Evolutionary conservation across 1,140 invertebrate species (phyloP), one percentile per base, ranked within the genome.

Genomic region (Lepidurus apus): DNA sequence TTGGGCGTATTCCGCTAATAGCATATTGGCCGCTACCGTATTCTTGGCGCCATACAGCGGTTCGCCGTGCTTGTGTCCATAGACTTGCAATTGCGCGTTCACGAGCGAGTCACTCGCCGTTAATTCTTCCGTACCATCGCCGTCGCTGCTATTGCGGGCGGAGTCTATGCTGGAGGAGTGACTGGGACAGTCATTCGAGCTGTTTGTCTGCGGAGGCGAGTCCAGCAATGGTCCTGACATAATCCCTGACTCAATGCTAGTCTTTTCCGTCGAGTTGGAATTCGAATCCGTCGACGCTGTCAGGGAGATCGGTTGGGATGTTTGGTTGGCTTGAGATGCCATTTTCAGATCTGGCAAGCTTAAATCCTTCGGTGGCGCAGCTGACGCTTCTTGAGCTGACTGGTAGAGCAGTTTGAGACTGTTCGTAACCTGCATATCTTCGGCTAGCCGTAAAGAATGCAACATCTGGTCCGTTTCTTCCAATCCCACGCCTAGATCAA

Each of bases 401-500:
- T 74, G 78, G 43, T 75, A 79, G n/a, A 79, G 42, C 0, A 79
- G 24, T 6, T 74, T 26, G 0, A 79, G 74, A 34, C 78, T 79
- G 43, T 44, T 43, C 11, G 78, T 75, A 3, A 74, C 78, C n/a
- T 74, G 44, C n/a, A 45, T 47, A 17, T 79, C 78, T 26, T 79
- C 78, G 7, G 78, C 78, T 24, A 79, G 43, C 7, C 78, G 26
- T 7, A 79, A 43, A 6, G 78, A 79, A 42, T 79, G 73, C 1
- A 79, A 44, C 17, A 79, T 74, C 10, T 75, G 43, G 24, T 74
- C 74, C 26, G 78, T 79, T 47, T 79, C 78, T 43, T 79, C 78
- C 24, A 47, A 42, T 9, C 44, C 74, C 7, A 74, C 42, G 6
- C 53, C 53, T 1, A 65, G 13, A 17, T 65, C 53, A 13, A 65